These are phyloP conservation scores for Ecliptopera silaceata DNA, from an alignment of 2,888 invertebrate species.

Conservation along the genomic window DNA sequence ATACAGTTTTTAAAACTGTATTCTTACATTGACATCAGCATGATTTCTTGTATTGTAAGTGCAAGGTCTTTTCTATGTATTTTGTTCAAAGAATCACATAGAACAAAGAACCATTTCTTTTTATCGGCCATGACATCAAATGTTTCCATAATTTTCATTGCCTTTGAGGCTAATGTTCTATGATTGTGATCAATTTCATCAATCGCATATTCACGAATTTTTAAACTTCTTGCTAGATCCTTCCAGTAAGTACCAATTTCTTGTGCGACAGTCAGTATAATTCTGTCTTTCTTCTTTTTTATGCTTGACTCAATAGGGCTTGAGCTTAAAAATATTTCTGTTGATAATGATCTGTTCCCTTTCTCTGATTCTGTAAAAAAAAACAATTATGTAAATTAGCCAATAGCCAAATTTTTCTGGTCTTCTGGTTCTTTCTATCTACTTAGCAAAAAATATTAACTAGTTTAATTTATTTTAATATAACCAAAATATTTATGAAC, in stretches of 20 bases:
- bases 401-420: no score
- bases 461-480: no score
- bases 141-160: slow-evolving; percentile 52
- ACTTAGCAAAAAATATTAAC: no score
- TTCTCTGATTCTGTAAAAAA: slow-evolving; percentile 30
- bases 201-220: slow-evolving; percentile 62
- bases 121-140: slow-evolving; percentile 58
- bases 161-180: slow-evolving; percentile 49
- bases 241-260: slow-evolving; percentile 69
- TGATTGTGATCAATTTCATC: slow-evolving; percentile 61
- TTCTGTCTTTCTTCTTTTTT: slow-evolving; percentile 54
- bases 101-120: slow-evolving; percentile 64
- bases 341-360: slow-evolving; percentile 29
- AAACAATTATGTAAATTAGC: background rate
- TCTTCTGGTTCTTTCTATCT: no score
- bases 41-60: slow-evolving; percentile 59
- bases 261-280: slow-evolving; percentile 57
- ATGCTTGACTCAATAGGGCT: slow-evolving; percentile 45
- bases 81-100: slow-evolving; percentile 68
- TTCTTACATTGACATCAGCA: slow-evolving; percentile 63
- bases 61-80: slow-evolving; percentile 63
- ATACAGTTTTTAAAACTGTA: background rate
- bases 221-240: slow-evolving; percentile 65
- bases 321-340: slow-evolving; percentile 38
- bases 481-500: no score